Base-by-base conservation (phyloP, 2,888 invertebrate species). In the Alsophila aescularia region DNA sequence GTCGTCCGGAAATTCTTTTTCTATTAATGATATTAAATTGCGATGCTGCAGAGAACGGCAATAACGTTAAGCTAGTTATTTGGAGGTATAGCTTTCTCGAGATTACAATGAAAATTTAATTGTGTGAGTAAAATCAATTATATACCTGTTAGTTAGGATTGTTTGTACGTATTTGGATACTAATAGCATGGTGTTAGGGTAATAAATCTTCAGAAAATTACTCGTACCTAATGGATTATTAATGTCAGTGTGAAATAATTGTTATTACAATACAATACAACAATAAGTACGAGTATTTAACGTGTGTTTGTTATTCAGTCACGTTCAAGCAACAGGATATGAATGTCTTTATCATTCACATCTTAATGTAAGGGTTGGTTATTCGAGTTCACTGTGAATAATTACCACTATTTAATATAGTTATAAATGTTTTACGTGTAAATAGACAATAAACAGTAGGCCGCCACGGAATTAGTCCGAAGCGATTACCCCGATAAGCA, bases 401-500 rank as follows among this genome's bases (percentile, higher is more conserved):
- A 57, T 52, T 52, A 52, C 52, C 31, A 52, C 51, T 69, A 65
- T 69, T 69, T 67, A 69, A 68, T 70, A 64, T 64, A 63, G 62
- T 67, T 62, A 70, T 64, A 71, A 77, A 72, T 67, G 65, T 64
- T 72, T 66, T 72, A 75, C 76, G 72, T 78, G 78, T 80, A 75
- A 81, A 80, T 73, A 76, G 72, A 73, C 71, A 69, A 73, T 70
- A 75, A 79, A 77, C 71, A 69, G 72, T 67, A 69, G 70, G 52
- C 40, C 63, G 69, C 70, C 68, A 67, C 72, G 75, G 69, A 80
- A 82, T 85, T 83, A 81, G 79, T 78, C 70, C 66, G 78, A 81
- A 85, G 73, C 83, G 75, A 87, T 86, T 87, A 85, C 70, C 56
- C 53, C 69, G 87, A 87, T 87, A 86, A 56, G 44, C 56, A 85